Percentiles rank a stretch among this genome's conserved stretches.
Conservation (phyloP, 2,888 invertebrate genomes). For the Dasypolia templi region DNA sequence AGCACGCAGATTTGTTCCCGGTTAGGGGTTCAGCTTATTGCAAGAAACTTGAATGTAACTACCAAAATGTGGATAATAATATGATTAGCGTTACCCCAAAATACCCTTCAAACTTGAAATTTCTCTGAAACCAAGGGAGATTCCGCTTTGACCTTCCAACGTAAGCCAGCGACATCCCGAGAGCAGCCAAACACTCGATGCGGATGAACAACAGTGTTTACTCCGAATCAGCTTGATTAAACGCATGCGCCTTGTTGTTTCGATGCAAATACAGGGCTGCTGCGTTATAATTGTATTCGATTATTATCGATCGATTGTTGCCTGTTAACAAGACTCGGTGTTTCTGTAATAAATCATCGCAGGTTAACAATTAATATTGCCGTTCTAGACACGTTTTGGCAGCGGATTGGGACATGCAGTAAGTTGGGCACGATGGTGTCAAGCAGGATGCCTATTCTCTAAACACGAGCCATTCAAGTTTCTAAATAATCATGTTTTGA, state of each 20-base stretch:
- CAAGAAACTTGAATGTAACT: not conserved
- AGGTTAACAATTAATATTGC: conserved; percentile 14
- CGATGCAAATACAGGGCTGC: conserved; percentile 43
- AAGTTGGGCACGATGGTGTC: not conserved
- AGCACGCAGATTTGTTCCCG: not conserved
- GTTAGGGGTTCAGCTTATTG: too few relatives aligned
- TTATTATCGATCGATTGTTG: conserved; percentile 24
- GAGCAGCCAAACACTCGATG: conserved; percentile 30
- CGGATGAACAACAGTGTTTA: conserved; percentile 55
- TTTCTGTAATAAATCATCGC: conserved; percentile 18
- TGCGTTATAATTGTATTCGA: conserved; percentile 40
- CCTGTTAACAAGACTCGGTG: conserved; percentile 1
- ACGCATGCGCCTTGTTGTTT: conserved; percentile 40
- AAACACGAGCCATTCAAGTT: not conserved
- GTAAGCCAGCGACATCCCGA: conserved; percentile 33
- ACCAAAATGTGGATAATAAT: not conserved
- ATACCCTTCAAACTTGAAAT: not conserved
- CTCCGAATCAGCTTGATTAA: conserved; percentile 59
- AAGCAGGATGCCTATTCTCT: not conserved
- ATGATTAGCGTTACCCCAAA: not conserved
- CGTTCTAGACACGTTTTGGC: conserved; percentile 1
- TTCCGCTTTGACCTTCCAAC: conserved; percentile 44
- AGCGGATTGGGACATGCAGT: not conserved
- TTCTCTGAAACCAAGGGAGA: not conserved
- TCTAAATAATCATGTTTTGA: not conserved